Evolutionary conservation across 2,113 vertebrate species (phyloP).

Genomic region (Gallinago paraguaiae): DNA sequence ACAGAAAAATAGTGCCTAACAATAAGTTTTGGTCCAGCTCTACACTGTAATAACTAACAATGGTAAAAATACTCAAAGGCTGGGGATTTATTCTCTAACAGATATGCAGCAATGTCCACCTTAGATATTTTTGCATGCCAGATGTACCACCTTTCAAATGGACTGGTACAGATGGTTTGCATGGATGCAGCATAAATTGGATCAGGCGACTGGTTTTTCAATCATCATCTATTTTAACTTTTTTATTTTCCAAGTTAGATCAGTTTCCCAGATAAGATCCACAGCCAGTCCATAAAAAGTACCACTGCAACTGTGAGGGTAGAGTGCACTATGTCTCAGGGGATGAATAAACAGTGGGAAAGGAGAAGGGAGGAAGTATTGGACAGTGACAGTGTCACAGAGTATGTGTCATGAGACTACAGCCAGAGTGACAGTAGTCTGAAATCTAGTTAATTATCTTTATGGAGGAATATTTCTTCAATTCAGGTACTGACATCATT

Average conservation of each 20-base stretch:
- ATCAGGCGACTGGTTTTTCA: not conserved
- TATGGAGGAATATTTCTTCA: not conserved
- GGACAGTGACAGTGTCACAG: not conserved
- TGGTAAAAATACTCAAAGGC: not conserved
- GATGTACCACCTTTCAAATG: not conserved
- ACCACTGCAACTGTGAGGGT: not conserved
- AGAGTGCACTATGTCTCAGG: not conserved
- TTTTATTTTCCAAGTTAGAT: not conserved
- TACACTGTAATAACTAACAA: not conserved
- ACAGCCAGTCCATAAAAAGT: not conserved
- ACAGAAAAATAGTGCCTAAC: not conserved
- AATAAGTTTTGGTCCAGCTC: not conserved
- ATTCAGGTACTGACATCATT: not conserved
- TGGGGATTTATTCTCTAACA: not conserved
- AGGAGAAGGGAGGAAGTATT: not conserved
- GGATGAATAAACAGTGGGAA: not conserved
- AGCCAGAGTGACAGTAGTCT: not conserved
- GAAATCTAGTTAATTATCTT: not conserved
- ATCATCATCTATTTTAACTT: not conserved
- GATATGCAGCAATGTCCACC: not conserved
- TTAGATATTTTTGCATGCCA: not conserved
- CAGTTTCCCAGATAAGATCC: not conserved
- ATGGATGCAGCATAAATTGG: not conserved
- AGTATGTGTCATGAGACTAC: not conserved
- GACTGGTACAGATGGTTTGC: not conserved